Conservation (phyloP, 2,797 vertebrate species). For the Peromyscus eremicus region DNA sequence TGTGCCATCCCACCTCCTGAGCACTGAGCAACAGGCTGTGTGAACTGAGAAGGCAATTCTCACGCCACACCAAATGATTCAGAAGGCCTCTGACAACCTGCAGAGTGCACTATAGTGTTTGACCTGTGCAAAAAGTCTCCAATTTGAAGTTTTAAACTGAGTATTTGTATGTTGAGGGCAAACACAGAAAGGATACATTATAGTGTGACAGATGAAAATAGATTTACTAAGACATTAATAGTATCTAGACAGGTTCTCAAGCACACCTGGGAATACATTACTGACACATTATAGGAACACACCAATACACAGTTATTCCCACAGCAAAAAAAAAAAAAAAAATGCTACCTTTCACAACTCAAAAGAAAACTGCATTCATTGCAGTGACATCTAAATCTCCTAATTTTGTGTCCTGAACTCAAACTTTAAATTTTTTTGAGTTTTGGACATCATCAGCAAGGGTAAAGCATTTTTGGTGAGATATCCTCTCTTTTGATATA, state of each 20-base stretch:
- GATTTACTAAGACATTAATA: conserved; percentile 80
- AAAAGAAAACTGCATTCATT: conserved; percentile 64
- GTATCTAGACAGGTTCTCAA: conserved; percentile 77
- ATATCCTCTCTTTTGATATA: conserved; percentile 42
- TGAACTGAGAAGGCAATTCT: not conserved
- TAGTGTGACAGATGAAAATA: conserved; percentile 74
- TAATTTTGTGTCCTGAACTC: conserved; percentile 71
- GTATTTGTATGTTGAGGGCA: conserved; percentile 73
- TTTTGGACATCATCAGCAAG: not conserved
- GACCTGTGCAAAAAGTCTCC: conserved; percentile 67
- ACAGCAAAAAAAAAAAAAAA: conserved; percentile 57
- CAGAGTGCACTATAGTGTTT: conserved; percentile 17
- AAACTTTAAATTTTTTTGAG: conserved; percentile 48
- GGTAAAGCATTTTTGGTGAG: conserved; percentile 13
- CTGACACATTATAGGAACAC: conserved; percentile 76
- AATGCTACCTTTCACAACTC: conserved; percentile 69
- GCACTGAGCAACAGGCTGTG: not conserved
- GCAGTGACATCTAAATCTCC: conserved; percentile 64
- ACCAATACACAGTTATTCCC: conserved; percentile 73
- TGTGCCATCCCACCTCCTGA: not conserved
- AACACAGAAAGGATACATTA: conserved; percentile 73
- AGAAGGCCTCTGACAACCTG: not conserved
- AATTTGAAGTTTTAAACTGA: conserved; percentile 69
- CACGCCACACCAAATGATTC: not conserved
- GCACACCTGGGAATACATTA: conserved; percentile 80